Conservation (phyloP, 2,888 invertebrate genomes). For the Cremastinae sp. region DNA sequence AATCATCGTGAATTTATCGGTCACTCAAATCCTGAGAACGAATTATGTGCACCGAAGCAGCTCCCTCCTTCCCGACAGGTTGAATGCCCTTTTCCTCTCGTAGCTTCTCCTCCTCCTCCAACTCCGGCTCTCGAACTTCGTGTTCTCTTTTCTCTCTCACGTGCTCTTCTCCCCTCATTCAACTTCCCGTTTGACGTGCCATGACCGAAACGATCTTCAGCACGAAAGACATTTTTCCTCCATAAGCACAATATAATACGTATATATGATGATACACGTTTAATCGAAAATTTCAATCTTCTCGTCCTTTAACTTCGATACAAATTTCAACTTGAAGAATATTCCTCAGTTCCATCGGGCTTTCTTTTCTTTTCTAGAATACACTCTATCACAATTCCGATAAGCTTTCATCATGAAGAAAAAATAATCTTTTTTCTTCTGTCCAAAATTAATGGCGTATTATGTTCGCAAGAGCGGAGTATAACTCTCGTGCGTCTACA, state of each 20-base stretch:
- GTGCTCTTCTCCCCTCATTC: slow-evolving; percentile 21
- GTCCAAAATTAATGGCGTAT: too few relatives aligned
- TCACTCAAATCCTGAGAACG: slow-evolving; percentile 59
- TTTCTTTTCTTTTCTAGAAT: too few relatives aligned
- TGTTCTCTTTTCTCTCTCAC: slow-evolving; percentile 26
- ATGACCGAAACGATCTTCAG: slow-evolving; percentile 44
- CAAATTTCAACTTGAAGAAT: too few relatives aligned
- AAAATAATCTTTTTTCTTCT: too few relatives aligned
- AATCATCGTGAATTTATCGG: slow-evolving; percentile 65
- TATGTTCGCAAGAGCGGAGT: too few relatives aligned
- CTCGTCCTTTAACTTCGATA: too few relatives aligned
- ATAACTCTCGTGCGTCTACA: too few relatives aligned
- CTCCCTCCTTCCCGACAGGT: slow-evolving; percentile 52
- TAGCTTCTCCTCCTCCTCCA: slow-evolving; percentile 13
- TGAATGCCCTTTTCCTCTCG: slow-evolving; percentile 34
- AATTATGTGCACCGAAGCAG: slow-evolving; percentile 46
- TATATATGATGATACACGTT: slow-evolving; percentile 17
- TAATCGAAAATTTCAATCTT: too few relatives aligned
- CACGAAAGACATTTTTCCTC: slow-evolving; percentile 38
- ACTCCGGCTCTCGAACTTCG: slow-evolving; percentile 8
- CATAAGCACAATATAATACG: slow-evolving; percentile 34
- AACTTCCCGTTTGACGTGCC: slow-evolving; percentile 47
- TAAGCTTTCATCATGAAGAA: too few relatives aligned
- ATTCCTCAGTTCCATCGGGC: too few relatives aligned
- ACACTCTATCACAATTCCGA: too few relatives aligned